Evolutionary conservation across 2,113 vertebrate species (phyloP).

Genomic region (Chlamydotis undulata): DNA sequence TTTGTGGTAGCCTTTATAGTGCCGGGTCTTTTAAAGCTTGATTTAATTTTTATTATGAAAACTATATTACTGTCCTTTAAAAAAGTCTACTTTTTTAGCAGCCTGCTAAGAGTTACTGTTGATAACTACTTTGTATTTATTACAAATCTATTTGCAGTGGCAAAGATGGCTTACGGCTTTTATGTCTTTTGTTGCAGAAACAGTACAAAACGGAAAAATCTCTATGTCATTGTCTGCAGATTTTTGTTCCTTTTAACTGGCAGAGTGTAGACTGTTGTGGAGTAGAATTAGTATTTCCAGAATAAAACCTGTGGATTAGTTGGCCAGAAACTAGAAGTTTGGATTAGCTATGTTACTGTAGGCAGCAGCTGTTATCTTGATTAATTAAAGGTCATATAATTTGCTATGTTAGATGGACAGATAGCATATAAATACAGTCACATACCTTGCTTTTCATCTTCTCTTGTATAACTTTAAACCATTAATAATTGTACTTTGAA

Average conservation of each 20-base stretch:
- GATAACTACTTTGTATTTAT: neutral
- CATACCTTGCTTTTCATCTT: neutral
- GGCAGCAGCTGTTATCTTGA: neutral
- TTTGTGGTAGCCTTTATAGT: neutral
- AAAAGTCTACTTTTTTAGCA: neutral
- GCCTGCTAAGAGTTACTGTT: neutral
- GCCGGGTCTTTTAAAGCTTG: too few relatives aligned
- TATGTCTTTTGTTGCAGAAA: neutral
- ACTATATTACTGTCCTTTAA: neutral
- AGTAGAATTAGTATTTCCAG: neutral
- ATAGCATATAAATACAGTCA: neutral
- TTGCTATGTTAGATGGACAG: neutral
- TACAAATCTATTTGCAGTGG: neutral
- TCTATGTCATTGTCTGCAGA: neutral
- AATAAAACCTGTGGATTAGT: neutral
- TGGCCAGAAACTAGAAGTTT: neutral
- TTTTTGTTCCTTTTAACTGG: neutral
- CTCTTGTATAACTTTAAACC: neutral
- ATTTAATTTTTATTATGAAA: neutral
- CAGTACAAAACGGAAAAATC: neutral
- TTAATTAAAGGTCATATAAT: neutral
- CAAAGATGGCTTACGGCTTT: neutral
- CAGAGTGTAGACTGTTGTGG: accelerated
- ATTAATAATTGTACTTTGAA: neutral
- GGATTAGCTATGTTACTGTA: neutral